Evolutionary conservation across 2,113 vertebrate genomes (phyloP).

Genomic region (Tor tambroides): DNA sequence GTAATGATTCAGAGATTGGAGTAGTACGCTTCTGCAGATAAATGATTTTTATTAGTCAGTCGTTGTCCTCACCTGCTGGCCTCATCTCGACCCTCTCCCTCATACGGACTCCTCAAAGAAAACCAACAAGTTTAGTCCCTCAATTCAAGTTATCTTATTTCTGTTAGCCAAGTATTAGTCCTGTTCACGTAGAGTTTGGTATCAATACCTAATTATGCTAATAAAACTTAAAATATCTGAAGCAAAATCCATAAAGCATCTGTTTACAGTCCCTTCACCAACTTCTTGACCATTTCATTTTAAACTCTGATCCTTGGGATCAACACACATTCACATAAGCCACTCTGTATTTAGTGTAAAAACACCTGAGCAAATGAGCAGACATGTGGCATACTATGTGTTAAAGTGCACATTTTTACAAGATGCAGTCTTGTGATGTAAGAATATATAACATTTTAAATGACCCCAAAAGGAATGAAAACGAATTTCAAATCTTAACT

Average conservation of each 20-base stretch:
- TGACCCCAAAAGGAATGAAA: not conserved
- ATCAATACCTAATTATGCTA: not conserved
- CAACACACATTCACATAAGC: slow-evolving; percentile 7
- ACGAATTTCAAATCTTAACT: no score
- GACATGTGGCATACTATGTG: not conserved
- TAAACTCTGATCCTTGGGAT: slow-evolving; percentile 16
- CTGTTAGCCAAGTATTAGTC: slow-evolving; percentile 19
- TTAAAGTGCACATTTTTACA: no score
- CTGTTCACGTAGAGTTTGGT: not conserved
- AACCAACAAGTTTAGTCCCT: slow-evolving; percentile 69
- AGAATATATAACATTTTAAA: not conserved
- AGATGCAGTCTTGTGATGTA: no score
- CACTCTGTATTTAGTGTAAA: not conserved
- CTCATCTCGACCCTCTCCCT: slow-evolving; percentile 82
- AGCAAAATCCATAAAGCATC: slow-evolving; percentile 32
- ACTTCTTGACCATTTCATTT: not conserved
- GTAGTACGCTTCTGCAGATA: slow-evolving; percentile 6
- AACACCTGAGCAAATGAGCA: not conserved
- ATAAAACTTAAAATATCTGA: not conserved
- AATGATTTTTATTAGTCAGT: slow-evolving; percentile 45
- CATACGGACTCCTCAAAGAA: slow-evolving; percentile 85
- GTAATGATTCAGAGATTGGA: slow-evolving; percentile 38
- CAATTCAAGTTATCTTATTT: slow-evolving; percentile 26
- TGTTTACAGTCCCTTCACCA: slow-evolving; percentile 51
- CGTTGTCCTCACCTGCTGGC: slow-evolving; percentile 79